Percentiles rank a stretch among this genome's conserved stretches.
Conservation (phyloP, 2,888 invertebrate genomes). For the Cantharis rustica region DNA sequence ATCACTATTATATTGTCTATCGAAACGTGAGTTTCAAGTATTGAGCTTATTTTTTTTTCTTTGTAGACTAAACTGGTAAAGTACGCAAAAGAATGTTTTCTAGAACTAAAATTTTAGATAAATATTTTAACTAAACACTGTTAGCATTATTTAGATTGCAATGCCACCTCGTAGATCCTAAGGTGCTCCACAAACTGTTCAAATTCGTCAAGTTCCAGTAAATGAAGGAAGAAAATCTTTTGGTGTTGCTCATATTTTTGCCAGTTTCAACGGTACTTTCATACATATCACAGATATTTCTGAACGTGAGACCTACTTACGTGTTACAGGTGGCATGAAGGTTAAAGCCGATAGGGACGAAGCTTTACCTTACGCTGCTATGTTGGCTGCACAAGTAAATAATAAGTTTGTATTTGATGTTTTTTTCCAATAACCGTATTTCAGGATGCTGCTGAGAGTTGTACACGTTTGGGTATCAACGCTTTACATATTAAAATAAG, state of each 20-base stretch:
- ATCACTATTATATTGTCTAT: not conserved
- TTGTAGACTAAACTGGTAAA: not conserved
- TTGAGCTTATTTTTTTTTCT: too few relatives aligned
- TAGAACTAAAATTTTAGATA: not conserved
- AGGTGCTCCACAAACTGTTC: conserved; percentile 94
- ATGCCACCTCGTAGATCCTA: conserved; percentile 99
- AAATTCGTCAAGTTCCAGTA: conserved; percentile 87
- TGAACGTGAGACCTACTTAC: conserved; percentile 91
- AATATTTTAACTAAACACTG: not conserved
- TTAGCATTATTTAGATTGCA: conserved; percentile 43
- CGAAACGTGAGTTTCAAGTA: not conserved
- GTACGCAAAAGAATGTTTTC: not conserved
- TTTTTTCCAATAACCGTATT: conserved; percentile 24
- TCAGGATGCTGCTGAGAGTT: conserved; percentile 98
- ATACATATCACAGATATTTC: conserved; percentile 99
- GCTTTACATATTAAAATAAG: conserved; percentile 98
- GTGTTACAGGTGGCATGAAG: conserved; percentile 99
- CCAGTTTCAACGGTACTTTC: conserved; percentile 99
- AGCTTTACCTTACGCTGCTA: conserved; percentile 99
- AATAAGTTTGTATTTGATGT: not conserved
- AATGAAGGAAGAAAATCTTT: conserved; percentile 97
- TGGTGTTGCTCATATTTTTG: conserved; percentile 99
- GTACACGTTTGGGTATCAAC: conserved; percentile 95
- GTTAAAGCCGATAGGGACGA: conserved; percentile 99
- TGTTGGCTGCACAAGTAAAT: conserved; percentile 97